phyloP scores from a whole-genome alignment of 2,797 vertebrate genomes.

The Esox masquinongy region DNA sequence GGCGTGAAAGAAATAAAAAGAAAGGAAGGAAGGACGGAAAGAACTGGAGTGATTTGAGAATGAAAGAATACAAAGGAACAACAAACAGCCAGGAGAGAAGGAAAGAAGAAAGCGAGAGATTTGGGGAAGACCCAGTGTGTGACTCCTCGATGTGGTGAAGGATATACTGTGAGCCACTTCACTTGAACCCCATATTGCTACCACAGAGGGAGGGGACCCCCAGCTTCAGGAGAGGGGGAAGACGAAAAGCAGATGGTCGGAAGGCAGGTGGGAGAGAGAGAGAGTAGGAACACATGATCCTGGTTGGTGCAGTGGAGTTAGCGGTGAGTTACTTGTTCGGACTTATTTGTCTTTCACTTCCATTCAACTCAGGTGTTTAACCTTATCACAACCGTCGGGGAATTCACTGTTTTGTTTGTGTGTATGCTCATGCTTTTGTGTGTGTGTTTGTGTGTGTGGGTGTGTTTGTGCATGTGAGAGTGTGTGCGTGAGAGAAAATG shows the following conservation, averaged over 20 bases:
- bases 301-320: conserved; percentile 17
- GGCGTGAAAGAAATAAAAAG: conserved; percentile 49
- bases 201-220: neutral
- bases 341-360: conserved; percentile 33
- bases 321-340: conserved; percentile 20
- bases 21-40: too few relatives aligned
- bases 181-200: conserved; percentile 32
- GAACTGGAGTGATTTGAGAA: conserved; percentile 53
- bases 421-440: conserved; percentile 14
- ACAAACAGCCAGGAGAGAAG: conserved; percentile 21
- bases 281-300: conserved; percentile 39
- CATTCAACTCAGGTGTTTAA: conserved; percentile 5
- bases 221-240: conserved; percentile 48
- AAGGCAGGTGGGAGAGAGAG: conserved; percentile 40
- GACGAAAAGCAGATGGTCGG: conserved; percentile 25
- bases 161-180: conserved; percentile 53
- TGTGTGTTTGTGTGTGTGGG: conserved; percentile 57
- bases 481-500: conserved; percentile 33
- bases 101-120: conserved; percentile 51
- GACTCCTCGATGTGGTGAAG: conserved; percentile 68
- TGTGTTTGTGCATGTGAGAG: conserved; percentile 45
- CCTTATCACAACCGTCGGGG: neutral
- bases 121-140: conserved; percentile 45
- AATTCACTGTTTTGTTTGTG: neutral
- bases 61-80: conserved; percentile 20